phyloP scores from a whole-genome alignment of 1,140 invertebrate genomes.

The Drosophila mayri region DNA sequence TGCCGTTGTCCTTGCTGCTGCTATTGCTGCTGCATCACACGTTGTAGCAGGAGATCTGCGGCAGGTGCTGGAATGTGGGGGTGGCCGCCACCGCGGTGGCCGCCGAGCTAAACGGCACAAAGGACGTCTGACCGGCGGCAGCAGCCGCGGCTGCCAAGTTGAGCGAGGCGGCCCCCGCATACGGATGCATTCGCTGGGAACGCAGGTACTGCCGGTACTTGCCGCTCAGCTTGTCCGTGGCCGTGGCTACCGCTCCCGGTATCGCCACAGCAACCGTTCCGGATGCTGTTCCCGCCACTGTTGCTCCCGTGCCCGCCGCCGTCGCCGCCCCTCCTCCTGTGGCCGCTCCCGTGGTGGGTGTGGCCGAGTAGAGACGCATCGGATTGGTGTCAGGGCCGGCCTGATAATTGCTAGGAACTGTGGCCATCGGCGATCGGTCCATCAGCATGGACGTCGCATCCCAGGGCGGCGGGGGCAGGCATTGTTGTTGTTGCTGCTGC shows the following conservation, averaged over 20 bases:
- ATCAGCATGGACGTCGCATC: constrained; percentile 73
- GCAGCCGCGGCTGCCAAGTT: constrained; percentile 64
- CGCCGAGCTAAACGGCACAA: constrained; percentile 84
- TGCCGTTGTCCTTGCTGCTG: constrained; percentile 25
- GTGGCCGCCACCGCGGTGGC: constrained; percentile 66
- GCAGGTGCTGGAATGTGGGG: constrained; percentile 85
- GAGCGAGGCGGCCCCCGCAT: constrained; percentile 84
- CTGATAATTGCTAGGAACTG: constrained; percentile 86
- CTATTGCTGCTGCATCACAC: constrained; percentile 85
- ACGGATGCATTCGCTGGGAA: constrained; percentile 86
- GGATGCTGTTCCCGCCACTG: constrained; percentile 22
- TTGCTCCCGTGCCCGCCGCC: constrained; percentile 22
- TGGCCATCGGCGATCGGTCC: constrained; percentile 82
- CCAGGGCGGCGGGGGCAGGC: constrained; percentile 65
- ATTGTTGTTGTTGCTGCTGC: constrained; percentile 67
- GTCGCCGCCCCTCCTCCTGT: constrained; percentile 37
- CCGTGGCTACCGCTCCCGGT: constrained; percentile 34
- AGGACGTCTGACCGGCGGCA: constrained; percentile 79
- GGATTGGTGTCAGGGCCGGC: constrained; percentile 83
- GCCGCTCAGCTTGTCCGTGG: constrained; percentile 85
- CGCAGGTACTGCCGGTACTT: constrained; percentile 87
- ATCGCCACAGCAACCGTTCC: constrained; percentile 22
- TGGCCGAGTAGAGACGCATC: constrained; percentile 60
- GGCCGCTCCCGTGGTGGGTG: constrained; percentile 53
- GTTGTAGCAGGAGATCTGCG: constrained; percentile 87